Conservation (phyloP, 2,113 vertebrate species). For the Oreocharis arfaki region DNA sequence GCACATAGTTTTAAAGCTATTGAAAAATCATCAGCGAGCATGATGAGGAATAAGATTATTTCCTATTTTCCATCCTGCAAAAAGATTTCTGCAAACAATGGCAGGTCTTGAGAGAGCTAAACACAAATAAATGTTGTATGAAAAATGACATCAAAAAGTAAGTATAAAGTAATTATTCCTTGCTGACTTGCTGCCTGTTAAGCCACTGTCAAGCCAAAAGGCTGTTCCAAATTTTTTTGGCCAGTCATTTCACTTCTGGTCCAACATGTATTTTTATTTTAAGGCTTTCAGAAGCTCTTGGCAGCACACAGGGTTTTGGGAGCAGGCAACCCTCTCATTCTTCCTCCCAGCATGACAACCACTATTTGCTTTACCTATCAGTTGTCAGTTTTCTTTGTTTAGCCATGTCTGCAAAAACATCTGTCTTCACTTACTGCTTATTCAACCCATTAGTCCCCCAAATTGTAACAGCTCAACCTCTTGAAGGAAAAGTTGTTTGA, state of each 20-base stretch:
- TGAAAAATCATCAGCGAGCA: background rate
- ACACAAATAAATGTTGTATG: background rate
- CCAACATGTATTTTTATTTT: conserved; percentile 8
- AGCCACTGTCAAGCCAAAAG: background rate
- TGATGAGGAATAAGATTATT: background rate
- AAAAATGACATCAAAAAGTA: conserved; percentile 7
- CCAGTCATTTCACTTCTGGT: background rate
- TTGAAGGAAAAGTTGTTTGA: background rate
- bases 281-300: conserved; percentile 55
- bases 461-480: background rate
- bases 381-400: conserved; percentile 20
- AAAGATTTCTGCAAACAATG: background rate
- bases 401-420: background rate
- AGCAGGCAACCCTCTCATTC: conserved; percentile 8
- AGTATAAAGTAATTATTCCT: conserved; percentile 17
- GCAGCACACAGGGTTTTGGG: conserved; percentile 10
- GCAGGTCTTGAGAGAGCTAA: background rate
- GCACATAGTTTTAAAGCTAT: background rate
- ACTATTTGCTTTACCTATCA: conserved; percentile 25
- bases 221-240: conserved; percentile 27
- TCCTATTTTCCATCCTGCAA: background rate
- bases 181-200: conserved; percentile 1
- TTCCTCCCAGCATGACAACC: background rate
- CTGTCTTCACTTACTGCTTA: conserved; percentile 5
- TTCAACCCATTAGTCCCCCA: background rate